Percentiles rank a stretch among this genome's conserved stretches.
Conservation (phyloP, 2,888 invertebrate genomes). For the Opisthograptis luteolata region DNA sequence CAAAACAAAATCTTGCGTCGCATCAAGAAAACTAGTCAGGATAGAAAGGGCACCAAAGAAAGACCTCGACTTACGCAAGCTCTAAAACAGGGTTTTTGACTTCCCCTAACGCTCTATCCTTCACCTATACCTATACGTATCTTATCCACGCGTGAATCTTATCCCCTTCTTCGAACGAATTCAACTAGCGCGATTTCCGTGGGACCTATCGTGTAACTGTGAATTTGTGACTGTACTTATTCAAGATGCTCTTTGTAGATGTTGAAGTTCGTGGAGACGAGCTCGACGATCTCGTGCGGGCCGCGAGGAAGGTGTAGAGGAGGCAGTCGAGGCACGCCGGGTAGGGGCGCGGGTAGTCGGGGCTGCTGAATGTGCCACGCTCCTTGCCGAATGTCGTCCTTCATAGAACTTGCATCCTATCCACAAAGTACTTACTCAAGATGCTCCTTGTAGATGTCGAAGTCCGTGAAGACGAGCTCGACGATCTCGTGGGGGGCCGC, state of each 20-base stretch:
- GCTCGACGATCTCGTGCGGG: slow-evolving; percentile 92
- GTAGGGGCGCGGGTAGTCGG: slow-evolving; percentile 92
- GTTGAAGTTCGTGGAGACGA: slow-evolving; percentile 92
- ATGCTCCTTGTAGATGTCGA: slow-evolving; percentile 88
- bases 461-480: slow-evolving; percentile 91
- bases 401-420: too few species aligned
- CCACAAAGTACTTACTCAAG: slow-evolving; percentile 88
- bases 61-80: too few species aligned
- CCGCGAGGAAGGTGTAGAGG: slow-evolving; percentile 92
- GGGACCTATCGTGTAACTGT: too few species aligned
- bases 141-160: too few species aligned
- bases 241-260: slow-evolving; percentile 87
- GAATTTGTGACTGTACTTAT: slow-evolving; percentile 86
- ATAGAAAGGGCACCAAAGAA: too few species aligned
- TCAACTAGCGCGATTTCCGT: too few species aligned
- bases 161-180: too few species aligned
- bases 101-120: too few species aligned
- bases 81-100: too few species aligned
- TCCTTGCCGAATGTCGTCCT: slow-evolving; percentile 91
- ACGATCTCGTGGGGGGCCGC: slow-evolving; percentile 92
- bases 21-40: too few species aligned
- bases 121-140: too few species aligned
- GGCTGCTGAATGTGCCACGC: slow-evolving; percentile 92
- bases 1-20: too few species aligned
- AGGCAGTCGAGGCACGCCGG: slow-evolving; percentile 90